Evolutionary conservation across 1,140 invertebrate genomes (phyloP), one percentile per base, ranked within the genome.

Genomic region (Zaprionus ghesquierei): DNA sequence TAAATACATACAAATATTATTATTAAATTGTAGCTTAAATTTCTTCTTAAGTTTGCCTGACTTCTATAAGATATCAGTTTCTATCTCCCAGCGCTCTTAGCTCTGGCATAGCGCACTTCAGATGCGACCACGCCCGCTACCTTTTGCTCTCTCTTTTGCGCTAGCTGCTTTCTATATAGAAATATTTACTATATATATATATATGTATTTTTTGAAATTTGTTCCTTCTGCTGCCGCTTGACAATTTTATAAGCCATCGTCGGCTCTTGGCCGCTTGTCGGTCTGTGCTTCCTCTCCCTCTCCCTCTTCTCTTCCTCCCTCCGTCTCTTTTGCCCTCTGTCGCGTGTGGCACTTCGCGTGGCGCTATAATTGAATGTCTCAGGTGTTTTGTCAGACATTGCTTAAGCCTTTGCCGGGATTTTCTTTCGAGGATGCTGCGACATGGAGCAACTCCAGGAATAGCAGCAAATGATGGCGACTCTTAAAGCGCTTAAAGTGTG

Each of bases 321-420:
- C 15, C 22, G 20, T 55, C 12, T 31, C 12, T 18, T 51, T 22
- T 15, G 18, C 13, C 18, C 59, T 31, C 18, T n/a, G 2, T 27
- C 41, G 50, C 50, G 18, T 69, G 56, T 70, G 23, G 27, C 38
- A 54, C 61, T 61, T 77, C 81, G 66, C 78, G 81, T 79, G 75
- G 70, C 77, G 64, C 68, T 87, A 90, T 91, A 91, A 91, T 91
- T 91, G 90, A 91, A 91, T 90, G 90, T 91, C 90, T 91, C 90
- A 91, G 90, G 90, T 91, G 90, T 91, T 87, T 91, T 89, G 90
- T 91, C 80, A 91, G 90, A 86, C 90, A 89, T 77, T 84, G 78
- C 75, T 91, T 91, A 91, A 91, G 90, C 90, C 90, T 91, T 91
- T 91, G 71, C 77, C 65, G 59, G 86, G 82, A 87, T 90, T 80